Conservation (phyloP, 2,888 invertebrate species). For the Physocephala rufipes region DNA sequence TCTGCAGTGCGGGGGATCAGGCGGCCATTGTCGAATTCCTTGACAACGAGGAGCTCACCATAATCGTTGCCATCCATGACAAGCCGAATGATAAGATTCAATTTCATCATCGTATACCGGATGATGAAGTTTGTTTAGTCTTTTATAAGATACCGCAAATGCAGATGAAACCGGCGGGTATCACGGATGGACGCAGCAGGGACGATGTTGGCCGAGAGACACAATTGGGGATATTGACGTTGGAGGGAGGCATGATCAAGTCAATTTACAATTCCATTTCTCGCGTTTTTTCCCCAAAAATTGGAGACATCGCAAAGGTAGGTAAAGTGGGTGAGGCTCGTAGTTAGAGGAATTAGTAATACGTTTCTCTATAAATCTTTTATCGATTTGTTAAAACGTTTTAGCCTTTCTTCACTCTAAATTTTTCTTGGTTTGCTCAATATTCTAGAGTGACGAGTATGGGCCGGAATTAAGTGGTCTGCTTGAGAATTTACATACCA, state of each 20-base stretch:
- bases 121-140: slow-evolving; percentile 64
- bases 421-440: slow-evolving; percentile 30
- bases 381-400: slow-evolving; percentile 41
- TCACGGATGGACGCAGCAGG: background rate
- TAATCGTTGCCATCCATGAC: slow-evolving; percentile 65
- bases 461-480: slow-evolving; percentile 63
- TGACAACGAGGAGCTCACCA: slow-evolving; percentile 66
- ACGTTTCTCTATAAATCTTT: slow-evolving; percentile 31
- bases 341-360: slow-evolving; percentile 25
- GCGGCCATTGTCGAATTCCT: slow-evolving; percentile 66
- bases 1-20: slow-evolving; percentile 59
- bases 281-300: slow-evolving; percentile 65
- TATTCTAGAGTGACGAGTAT: slow-evolving; percentile 60
- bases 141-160: slow-evolving; percentile 66
- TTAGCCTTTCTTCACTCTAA: no score
- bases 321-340: slow-evolving; percentile 39
- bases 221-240: slow-evolving; percentile 65
- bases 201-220: slow-evolving; percentile 46
- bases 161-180: slow-evolving; percentile 17
- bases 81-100: slow-evolving; percentile 64
- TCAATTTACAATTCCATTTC: slow-evolving; percentile 67
- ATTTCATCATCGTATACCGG: slow-evolving; percentile 65
- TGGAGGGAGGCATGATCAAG: slow-evolving; percentile 66
- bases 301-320: slow-evolving; percentile 56
- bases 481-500: slow-evolving; percentile 64